Evolutionary conservation across 2,113 vertebrate genomes (phyloP), one percentile per base, ranked within the genome.

Genomic region (Zosterops pallidus): DNA sequence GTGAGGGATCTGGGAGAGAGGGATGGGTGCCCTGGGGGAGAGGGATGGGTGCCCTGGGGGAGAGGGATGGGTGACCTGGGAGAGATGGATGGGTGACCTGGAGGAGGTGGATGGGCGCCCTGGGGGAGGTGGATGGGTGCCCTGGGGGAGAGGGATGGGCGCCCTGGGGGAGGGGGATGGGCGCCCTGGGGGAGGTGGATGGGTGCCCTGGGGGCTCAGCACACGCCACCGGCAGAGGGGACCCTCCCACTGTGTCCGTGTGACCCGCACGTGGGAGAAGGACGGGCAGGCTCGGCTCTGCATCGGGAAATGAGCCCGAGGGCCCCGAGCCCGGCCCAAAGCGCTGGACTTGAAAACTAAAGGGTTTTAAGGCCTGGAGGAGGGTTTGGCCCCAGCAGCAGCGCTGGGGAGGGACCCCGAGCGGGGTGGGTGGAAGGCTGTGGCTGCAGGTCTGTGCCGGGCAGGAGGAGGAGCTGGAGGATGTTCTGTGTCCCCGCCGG

Each of bases 361-460:
- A 24, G 28, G 13, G 39, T 16, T 0, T 17, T 8, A 7, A 14
- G 39, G 44, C 19, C 29, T 12, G 4, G 20, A 7, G 57, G 17
- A 31, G 37, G 12, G 47, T 22, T 55, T 6, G 3, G 42, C 3
- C 62, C 33, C 64, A 19, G 72, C 17, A 1, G 7, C 7, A 4
- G 69, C n/a, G 1, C 2, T 0, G 23, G 11, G 9, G 16, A 24
- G 74, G 49, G 50, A 9, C 0, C 6, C 17, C 0, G 44, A 8
- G 49, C 6, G 9, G 2, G 21, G 16, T 17, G 55, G 44, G 33
- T 2, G 5, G 5, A 5, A 18, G 9, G 6, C 59, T 23, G 39
- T 3, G 3, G 20, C 31, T 9, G 7, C 28, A 11, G 84, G 4
- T n/a, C 8, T 1, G 8, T 26, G 64, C 49, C 5, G 33, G 60